These are phyloP conservation scores for Brachystomella parvula DNA, from an alignment of 1,140 invertebrate genomes.

Conservation along the genomic window DNA sequence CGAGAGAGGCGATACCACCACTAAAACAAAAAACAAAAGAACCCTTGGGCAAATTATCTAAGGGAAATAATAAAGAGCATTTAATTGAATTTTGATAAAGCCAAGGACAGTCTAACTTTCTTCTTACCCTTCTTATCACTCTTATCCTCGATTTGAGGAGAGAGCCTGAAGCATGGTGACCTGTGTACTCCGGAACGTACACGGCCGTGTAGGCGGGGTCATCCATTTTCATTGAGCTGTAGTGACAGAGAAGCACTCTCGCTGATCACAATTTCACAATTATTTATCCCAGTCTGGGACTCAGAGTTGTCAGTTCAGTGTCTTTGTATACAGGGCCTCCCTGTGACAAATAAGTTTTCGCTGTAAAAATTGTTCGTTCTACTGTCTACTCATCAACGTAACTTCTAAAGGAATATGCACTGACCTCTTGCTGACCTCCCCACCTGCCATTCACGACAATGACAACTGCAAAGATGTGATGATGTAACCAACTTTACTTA, in stretches of 20 bases:
- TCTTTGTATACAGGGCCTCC: no score
- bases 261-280: no score
- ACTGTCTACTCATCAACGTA: no score
- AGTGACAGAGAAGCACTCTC: no score
- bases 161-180: constrained; percentile 9
- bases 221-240: constrained; percentile 19
- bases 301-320: no score
- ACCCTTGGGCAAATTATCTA: background rate
- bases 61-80: background rate
- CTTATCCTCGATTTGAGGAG: constrained; percentile 11
- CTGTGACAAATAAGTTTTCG: no score
- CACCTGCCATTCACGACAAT: no score
- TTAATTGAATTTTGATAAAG: background rate
- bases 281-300: background rate
- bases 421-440: no score
- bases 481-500: no score
- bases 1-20: constrained; percentile 76
- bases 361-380: no score
- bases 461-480: no score
- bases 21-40: constrained; percentile 43
- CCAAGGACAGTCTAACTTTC: background rate
- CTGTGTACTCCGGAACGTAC: constrained; percentile 24
- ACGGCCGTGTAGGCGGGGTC: constrained; percentile 28
- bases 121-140: constrained; percentile 25
- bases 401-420: no score